A percentile compares a stretch with the other conserved stretches of the same genome.
Evolutionary conservation across 1,140 invertebrate genomes (phyloP).

Genomic region (Acyrthosiphon pisum): DNA sequence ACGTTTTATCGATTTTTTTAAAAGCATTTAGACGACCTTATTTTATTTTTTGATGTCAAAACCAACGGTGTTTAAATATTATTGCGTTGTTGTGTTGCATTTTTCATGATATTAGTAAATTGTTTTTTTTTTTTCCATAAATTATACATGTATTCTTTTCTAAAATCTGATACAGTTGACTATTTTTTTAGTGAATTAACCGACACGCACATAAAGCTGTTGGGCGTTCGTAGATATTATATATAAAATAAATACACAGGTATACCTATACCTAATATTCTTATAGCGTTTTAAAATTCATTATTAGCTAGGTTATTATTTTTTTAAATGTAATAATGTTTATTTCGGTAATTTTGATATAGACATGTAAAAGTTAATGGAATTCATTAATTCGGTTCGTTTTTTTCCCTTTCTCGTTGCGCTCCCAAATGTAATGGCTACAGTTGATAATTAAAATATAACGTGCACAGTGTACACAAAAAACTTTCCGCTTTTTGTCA

Average conservation of each 20-base stretch:
- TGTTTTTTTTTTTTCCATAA: neutral
- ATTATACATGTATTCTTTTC: slow-evolving; percentile 24
- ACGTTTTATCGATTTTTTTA: slow-evolving; percentile 5
- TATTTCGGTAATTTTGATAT: slow-evolving; percentile 33
- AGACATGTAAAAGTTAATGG: slow-evolving; percentile 44
- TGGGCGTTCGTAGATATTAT: neutral
- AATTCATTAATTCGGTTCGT: slow-evolving; percentile 36
- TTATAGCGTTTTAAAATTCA: slow-evolving; percentile 31
- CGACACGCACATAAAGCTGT: slow-evolving; percentile 35
- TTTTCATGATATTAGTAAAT: slow-evolving; percentile 17
- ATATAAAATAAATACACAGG: neutral
- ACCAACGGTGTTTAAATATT: slow-evolving; percentile 11
- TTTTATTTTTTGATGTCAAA: slow-evolving; percentile 31
- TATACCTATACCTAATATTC: neutral
- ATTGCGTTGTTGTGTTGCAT: neutral
- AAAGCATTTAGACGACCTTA: slow-evolving; percentile 11
- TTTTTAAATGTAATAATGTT: slow-evolving; percentile 38
- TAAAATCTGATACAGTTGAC: slow-evolving; percentile 37
- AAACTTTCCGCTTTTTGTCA: slow-evolving; percentile 3
- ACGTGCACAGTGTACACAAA: neutral
- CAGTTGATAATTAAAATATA: slow-evolving; percentile 33
- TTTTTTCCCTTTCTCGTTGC: neutral
- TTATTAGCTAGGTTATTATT: slow-evolving; percentile 18
- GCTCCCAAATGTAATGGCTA: neutral
- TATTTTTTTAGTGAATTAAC: slow-evolving; percentile 36